Evolutionary conservation across 1,140 invertebrate species (phyloP).

Genomic region (Chironomus tepperi): DNA sequence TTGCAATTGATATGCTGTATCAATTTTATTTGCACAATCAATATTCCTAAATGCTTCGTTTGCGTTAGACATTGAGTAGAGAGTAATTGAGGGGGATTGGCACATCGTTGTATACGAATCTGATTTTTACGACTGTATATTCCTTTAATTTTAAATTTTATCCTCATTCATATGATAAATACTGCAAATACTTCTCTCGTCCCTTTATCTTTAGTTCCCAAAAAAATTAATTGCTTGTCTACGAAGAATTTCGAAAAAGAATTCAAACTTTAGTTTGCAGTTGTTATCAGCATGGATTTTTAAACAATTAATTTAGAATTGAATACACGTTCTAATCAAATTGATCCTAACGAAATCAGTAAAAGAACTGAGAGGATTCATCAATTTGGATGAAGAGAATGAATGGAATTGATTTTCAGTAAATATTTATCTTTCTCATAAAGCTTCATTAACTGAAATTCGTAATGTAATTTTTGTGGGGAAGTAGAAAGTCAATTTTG

Average conservation of each 20-base stretch:
- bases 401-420: constrained; percentile 8
- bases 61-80: neutral
- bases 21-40: constrained; percentile 23
- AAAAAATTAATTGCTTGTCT: neutral
- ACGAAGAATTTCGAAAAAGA: neutral
- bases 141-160: neutral
- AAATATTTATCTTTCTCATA: constrained; percentile 21
- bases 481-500: neutral
- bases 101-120: neutral
- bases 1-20: constrained; percentile 24
- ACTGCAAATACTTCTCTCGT: too few relatives aligned
- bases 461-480: neutral
- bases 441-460: constrained; percentile 1
- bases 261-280: neutral
- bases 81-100: constrained; percentile 14
- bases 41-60: neutral
- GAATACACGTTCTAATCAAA: neutral
- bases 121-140: too few relatives aligned
- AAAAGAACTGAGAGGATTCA: neutral
- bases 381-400: neutral
- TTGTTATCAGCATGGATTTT: neutral
- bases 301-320: constrained; percentile 10
- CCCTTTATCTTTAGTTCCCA: too few relatives aligned
- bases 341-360: neutral
- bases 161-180: neutral